Evolutionary conservation across 2,888 invertebrate species (phyloP).

Genomic region (Cerceris rybyensis): DNA sequence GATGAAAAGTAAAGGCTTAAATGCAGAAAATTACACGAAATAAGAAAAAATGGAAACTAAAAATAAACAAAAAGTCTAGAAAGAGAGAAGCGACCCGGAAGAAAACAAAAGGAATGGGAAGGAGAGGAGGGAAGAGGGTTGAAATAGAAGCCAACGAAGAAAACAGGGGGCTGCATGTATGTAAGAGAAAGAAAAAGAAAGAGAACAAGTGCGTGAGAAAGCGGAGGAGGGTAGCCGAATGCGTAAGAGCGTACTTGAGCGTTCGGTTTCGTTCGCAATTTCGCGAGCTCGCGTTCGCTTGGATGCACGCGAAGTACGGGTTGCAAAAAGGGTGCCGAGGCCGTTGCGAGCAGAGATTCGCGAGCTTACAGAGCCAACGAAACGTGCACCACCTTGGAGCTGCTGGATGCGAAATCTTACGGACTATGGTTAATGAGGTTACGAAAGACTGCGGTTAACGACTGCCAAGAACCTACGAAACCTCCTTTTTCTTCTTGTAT

Average conservation of each 20-base stretch:
- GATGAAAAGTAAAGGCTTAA: too few relatives aligned
- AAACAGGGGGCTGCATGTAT: neutral
- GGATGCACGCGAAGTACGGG: constrained; percentile 52
- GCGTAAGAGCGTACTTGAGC: constrained; percentile 50
- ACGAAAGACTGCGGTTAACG: constrained; percentile 56
- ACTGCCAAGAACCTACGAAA: constrained; percentile 52
- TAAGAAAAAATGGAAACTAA: too few relatives aligned
- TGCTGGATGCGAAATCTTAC: constrained; percentile 35
- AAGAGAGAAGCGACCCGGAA: neutral
- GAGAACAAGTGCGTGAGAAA: constrained; percentile 3
- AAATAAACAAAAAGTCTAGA: too few relatives aligned
- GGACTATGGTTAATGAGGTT: constrained; percentile 55
- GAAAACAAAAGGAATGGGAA: neutral
- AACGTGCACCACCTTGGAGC: constrained; percentile 40
- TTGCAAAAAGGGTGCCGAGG: constrained; percentile 49
- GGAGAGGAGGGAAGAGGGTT: neutral
- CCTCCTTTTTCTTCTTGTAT: constrained; percentile 20
- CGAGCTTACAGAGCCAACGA: constrained; percentile 48
- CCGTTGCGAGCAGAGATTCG: constrained; percentile 19
- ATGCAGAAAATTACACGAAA: too few relatives aligned
- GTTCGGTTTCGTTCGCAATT: constrained; percentile 56
- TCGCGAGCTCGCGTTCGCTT: constrained; percentile 47
- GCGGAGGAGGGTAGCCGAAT: constrained; percentile 8
- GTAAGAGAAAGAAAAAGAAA: constrained; percentile 6
- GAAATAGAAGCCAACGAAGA: too few relatives aligned